Base-by-base conservation (phyloP, 1,140 invertebrate species). In the Drosophila funebris region DNA sequence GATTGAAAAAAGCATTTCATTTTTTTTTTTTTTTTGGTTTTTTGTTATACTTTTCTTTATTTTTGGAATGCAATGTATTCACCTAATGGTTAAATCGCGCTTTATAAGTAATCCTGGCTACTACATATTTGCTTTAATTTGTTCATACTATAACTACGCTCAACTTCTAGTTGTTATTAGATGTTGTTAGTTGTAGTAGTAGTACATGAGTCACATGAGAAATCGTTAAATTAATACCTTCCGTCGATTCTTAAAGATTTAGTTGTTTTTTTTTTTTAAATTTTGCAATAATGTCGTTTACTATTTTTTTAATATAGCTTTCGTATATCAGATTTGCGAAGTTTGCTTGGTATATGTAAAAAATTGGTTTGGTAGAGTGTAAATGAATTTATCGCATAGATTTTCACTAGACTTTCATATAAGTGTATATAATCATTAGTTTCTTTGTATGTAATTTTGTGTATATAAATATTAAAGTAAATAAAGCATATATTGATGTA, bases 401-500 rank as follows among this genome's bases (percentile, higher is more conserved):
- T 57, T 56, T 70, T 63, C 48, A 78, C 75, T 69, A 75, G 78
- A 72, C 46, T 77, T 84, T 69, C 62, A 72, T 72, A 85, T 48
- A 68, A 71, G 70, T 70, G 70, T 64, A 60, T 71, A 78, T 87
- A 74, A 53, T 44, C 20, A 18, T 69, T 36, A 33, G 27, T 53
- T 48, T 22, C 1, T 41, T 60, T 56, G 53, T 73, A 82, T 81
- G 74, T 71, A 57, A 54, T 67, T 79, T 46, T 77, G 66, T 87
- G 75, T 75, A 80, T 82, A 80, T 60, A 77, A 70, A 76, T 83
- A 73, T 78, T 82, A 90, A 90, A 90, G 85, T 87, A 90, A 88
- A 88, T 88, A 88, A 90, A 90, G 87, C 81, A 85, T 78, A 85
- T 85, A 61, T 85, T 77, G 71, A 84, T 85, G 76, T 87, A 85